phyloP scores from a whole-genome alignment of 2,888 invertebrate species.

The Drosophila gaucha region DNA sequence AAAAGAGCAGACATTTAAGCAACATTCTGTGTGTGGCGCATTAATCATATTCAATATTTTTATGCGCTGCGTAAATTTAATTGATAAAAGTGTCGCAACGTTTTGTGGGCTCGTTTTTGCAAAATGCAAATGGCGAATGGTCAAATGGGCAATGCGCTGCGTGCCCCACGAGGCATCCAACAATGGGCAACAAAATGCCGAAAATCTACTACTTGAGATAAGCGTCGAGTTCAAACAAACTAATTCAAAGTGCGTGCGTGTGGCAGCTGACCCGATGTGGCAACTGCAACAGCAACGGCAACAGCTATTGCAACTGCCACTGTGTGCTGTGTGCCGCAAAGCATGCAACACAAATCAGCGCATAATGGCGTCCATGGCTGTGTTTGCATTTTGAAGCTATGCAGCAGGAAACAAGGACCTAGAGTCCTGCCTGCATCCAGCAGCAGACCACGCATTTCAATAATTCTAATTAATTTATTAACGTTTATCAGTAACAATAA shows the following conservation, averaged over 20 bases:
- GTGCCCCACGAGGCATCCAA: constrained; percentile 48
- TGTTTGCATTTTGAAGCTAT: constrained; percentile 66
- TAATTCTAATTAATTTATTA: constrained; percentile 85
- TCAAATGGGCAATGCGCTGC: constrained; percentile 29
- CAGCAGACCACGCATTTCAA: constrained; percentile 80
- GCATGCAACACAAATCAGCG: constrained; percentile 77
- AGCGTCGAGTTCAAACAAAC: constrained; percentile 78
- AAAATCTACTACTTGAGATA: constrained; percentile 82
- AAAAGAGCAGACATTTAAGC: constrained; percentile 19
- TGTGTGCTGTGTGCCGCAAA: constrained; percentile 51
- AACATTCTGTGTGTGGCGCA: constrained; percentile 23
- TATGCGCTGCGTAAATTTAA: constrained; percentile 71
- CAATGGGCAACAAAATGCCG: constrained; percentile 71
- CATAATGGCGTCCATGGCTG: constrained; percentile 70
- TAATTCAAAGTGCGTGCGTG: constrained; percentile 71
- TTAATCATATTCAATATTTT: constrained; percentile 56
- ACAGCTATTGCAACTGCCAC: not conserved
- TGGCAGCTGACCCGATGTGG: constrained; percentile 29
- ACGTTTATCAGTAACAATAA: constrained; percentile 84
- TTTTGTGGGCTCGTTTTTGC: constrained; percentile 13
- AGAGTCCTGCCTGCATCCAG: constrained; percentile 24
- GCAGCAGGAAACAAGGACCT: constrained; percentile 33
- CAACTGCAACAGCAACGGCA: constrained; percentile 11
- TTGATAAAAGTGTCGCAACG: constrained; percentile 69
- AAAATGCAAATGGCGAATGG: constrained; percentile 26